Conservation (phyloP, 2,113 vertebrate genomes). For the Scopus umbretta region DNA sequence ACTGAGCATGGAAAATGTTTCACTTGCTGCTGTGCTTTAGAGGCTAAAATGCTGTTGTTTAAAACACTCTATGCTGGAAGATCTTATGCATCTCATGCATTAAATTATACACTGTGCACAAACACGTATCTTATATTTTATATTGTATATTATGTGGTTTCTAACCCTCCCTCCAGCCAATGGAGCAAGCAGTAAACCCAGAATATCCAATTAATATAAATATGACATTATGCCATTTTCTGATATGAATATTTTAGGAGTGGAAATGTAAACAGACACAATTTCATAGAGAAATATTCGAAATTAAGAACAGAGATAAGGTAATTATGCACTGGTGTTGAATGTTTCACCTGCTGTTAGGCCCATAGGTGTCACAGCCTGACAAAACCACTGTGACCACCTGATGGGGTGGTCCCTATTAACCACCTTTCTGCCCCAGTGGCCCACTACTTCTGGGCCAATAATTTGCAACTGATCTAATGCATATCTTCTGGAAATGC, state of each 20-base stretch:
- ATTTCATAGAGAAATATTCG: not conserved
- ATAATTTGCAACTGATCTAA: not conserved
- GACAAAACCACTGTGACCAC: not conserved
- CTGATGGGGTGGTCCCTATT: not conserved
- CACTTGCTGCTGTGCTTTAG: constrained; percentile 6
- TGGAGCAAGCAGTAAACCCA: not conserved
- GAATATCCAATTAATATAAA: constrained; percentile 53
- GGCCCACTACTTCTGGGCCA: not conserved
- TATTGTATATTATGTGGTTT: not conserved
- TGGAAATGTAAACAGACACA: not conserved
- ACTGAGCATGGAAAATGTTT: constrained; percentile 60
- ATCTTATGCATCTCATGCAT: constrained; percentile 38
- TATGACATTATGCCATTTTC: not conserved
- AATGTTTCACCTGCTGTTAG: not conserved
- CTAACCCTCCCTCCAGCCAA: not conserved
- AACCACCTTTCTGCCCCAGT: not conserved
- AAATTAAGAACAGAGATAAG: not conserved
- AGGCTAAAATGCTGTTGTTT: constrained; percentile 67
- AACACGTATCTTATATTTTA: constrained; percentile 29
- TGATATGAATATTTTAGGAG: not conserved
- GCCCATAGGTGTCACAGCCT: not conserved
- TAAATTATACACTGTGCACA: constrained; percentile 62
- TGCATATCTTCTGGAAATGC: not conserved
- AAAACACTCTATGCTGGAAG: constrained; percentile 62
- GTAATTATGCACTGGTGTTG: not conserved